A percentile compares a stretch with the other conserved stretches of the same genome.
These are phyloP conservation scores for Molossus molossus DNA, from an alignment of 2,797 vertebrate species.

Conservation along the genomic window DNA sequence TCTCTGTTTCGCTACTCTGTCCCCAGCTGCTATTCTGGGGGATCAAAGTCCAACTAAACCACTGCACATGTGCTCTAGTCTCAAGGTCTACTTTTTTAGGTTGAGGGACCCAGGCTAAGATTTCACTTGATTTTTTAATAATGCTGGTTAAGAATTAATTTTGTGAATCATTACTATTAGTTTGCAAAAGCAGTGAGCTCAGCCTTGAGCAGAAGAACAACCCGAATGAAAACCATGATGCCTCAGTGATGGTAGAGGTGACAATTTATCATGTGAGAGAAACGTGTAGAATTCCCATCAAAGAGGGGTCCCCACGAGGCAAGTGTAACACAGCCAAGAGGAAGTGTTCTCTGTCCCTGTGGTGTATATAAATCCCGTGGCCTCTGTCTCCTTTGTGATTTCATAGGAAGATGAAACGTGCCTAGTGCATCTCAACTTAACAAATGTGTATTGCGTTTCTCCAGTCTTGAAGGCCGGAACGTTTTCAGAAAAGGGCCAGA, in stretches of 20 bases:
- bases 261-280: background rate
- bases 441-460: constrained; percentile 9
- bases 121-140: background rate
- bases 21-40: background rate
- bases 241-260: fast-evolving
- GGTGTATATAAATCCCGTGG: background rate
- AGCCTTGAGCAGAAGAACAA: background rate
- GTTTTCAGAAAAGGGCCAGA: background rate
- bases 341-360: background rate
- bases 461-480: background rate
- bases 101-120: background rate
- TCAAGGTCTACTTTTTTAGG: background rate
- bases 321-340: background rate
- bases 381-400: background rate
- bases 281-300: background rate
- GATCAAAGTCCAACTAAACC: background rate
- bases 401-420: background rate
- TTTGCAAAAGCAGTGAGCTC: constrained; percentile 21
- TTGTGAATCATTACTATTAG: background rate
- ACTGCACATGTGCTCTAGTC: background rate
- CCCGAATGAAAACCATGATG: background rate
- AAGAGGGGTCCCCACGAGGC: background rate
- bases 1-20: background rate
- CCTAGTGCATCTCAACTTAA: background rate
- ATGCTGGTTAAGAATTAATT: background rate